Evolutionary conservation across 2,113 vertebrate species (phyloP), one percentile per base, ranked within the genome.

Genomic region (Polypterus bichir): DNA sequence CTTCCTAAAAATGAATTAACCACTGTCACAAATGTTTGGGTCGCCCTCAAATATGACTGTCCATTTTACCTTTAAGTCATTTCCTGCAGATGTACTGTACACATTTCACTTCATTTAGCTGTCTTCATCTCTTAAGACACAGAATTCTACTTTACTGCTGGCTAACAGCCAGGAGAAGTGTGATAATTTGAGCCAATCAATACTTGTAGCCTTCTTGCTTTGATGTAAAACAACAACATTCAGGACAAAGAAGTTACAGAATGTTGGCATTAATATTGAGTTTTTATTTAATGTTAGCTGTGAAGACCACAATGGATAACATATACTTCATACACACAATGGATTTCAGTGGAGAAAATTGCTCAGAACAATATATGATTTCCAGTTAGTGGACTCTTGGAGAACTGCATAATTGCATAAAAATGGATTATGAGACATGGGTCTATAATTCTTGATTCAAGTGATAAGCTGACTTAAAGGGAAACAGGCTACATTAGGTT

Each of bases 121-220:
- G 70, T 61, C 61, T 65, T 48, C 56, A 69, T 63, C 61, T 60
- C 2, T 76, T 68, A 70, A 77, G 80, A 75, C 27, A 27, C 27
- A 27, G 27, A 27, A 27, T 27, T 27, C 27, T 27, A 27, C 27
- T 27, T 27, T 27, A 51, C 71, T 70, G 63, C 9, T 65, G 63
- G 58, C 55, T 76, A 79, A 80, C 75, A 48, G 46, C 62, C 61
- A 78, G 52, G 68, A 3, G 4, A 74, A 64, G 51, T 70, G 60
- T 74, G 73, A 58, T 74, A 77, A 77, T 74, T 45, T 71, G 68
- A 74, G 64, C 65, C 70, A 75, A 80, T 82, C 79, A 81, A 79
- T 80, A 74, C 61, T 63, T n/a, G 61, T 77, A 74, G 74, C 73
- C 63, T 4, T 0, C 69, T 77, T 66, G 57, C 61, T 65, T 11